These are phyloP conservation scores for Noctua fimbriata DNA, from an alignment of 2,888 invertebrate species.

Conservation along the genomic window DNA sequence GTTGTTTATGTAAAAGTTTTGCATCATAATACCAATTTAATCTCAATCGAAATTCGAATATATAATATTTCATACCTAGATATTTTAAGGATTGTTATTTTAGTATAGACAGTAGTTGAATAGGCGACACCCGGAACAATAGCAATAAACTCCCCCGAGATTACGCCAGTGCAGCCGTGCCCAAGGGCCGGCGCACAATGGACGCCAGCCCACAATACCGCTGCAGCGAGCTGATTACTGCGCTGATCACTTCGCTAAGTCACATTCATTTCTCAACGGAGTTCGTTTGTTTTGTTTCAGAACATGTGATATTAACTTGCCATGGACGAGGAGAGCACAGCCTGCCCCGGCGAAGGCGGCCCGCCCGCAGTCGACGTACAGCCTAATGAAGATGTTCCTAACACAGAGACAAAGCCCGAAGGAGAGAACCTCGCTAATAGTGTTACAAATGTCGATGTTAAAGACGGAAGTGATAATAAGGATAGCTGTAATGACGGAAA, in stretches of 20 bases:
- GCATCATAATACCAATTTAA: constrained; percentile 38
- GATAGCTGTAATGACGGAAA: constrained; percentile 71
- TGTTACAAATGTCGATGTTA: constrained; percentile 65
- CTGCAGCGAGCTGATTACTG: constrained; percentile 78
- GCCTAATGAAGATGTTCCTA: constrained; percentile 70
- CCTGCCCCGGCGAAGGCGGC: constrained; percentile 71
- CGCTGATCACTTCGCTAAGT: constrained; percentile 56
- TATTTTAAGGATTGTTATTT: constrained; percentile 43
- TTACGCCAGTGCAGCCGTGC: constrained; percentile 68
- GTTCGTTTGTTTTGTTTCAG: constrained; percentile 82
- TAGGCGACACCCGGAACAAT: constrained; percentile 76
- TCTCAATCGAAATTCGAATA: constrained; percentile 1
- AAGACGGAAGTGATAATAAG: constrained; percentile 68
- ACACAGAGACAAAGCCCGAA: constrained; percentile 67
- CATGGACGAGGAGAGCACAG: constrained; percentile 83
- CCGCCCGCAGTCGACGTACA: constrained; percentile 72
- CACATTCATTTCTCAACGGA: constrained; percentile 56
- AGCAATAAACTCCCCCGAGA: constrained; percentile 80
- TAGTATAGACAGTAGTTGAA: constrained; percentile 64
- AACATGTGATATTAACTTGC: constrained; percentile 84
- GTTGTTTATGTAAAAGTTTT: constrained; percentile 54
- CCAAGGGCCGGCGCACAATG: constrained; percentile 77
- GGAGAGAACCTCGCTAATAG: constrained; percentile 67
- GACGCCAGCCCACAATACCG: constrained; percentile 72
- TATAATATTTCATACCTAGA: not conserved